Percentiles rank a stretch among this genome's conserved stretches.
These are phyloP conservation scores for Cloeon dipterum DNA, from an alignment of 2,888 invertebrate species.

Conservation along the genomic window DNA sequence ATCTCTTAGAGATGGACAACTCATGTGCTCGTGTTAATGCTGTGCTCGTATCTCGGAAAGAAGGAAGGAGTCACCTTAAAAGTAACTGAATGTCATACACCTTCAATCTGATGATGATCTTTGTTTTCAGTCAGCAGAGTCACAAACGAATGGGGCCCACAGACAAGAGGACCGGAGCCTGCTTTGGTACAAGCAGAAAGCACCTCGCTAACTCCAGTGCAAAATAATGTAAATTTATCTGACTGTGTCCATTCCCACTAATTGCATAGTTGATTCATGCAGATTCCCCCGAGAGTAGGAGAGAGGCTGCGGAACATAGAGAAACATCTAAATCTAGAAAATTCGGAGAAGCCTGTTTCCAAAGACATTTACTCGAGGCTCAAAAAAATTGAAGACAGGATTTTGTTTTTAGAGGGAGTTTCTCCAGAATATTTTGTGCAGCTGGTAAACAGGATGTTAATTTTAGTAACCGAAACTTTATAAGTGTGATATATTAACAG, in stretches of 20 bases:
- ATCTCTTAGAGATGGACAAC: constrained; percentile 11
- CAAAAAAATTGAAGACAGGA: constrained; percentile 47
- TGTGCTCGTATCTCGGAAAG: constrained; percentile 40
- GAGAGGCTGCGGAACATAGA: constrained; percentile 44
- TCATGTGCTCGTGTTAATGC: constrained; percentile 60
- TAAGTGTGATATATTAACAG: too few relatives aligned
- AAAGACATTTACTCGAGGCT: constrained; percentile 41
- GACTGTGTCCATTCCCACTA: too few relatives aligned
- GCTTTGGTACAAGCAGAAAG: background rate
- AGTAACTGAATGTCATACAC: constrained; percentile 28
- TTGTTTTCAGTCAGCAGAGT: constrained; percentile 54
- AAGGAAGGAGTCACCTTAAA: constrained; percentile 58
- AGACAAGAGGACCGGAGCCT: constrained; percentile 18
- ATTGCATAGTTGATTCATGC: background rate
- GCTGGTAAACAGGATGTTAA: too few relatives aligned
- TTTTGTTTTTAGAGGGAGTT: constrained; percentile 44
- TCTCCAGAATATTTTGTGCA: constrained; percentile 59
- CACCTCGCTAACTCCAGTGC: constrained; percentile 4
- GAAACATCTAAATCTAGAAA: constrained; percentile 28
- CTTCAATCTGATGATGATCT: too few relatives aligned
- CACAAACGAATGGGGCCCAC: constrained; percentile 45
- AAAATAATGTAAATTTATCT: constrained; percentile 4
- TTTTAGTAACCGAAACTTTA: too few relatives aligned
- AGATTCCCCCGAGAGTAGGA: constrained; percentile 27
- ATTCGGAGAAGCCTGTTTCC: constrained; percentile 23